Evolutionary conservation across 1,140 invertebrate genomes (phyloP).

Genomic region (Drosophila fuyamai): DNA sequence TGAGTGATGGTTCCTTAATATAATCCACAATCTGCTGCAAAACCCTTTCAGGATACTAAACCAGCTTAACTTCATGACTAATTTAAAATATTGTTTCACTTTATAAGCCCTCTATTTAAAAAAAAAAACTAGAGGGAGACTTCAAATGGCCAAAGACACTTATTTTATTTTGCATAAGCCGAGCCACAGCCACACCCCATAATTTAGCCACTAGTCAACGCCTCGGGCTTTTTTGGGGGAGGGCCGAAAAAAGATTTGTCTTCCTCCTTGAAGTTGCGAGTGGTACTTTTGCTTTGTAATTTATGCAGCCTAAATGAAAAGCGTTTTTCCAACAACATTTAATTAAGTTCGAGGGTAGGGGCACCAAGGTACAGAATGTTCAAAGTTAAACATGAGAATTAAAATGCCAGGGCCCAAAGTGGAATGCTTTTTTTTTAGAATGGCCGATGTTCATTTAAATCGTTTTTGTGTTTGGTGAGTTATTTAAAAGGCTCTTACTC

Average conservation of each 20-base stretch:
- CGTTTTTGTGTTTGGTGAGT: slow-evolving; percentile 29
- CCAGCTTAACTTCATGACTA: slow-evolving; percentile 4
- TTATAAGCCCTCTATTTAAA: slow-evolving; percentile 3
- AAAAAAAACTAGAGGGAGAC: slow-evolving; percentile 1
- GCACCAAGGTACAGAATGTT: slow-evolving; percentile 55
- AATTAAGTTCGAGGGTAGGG: slow-evolving; percentile 62
- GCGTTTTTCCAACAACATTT: slow-evolving; percentile 76
- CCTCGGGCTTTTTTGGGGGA: slow-evolving; percentile 11
- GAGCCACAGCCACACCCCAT: slow-evolving; percentile 39
- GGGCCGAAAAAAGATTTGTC: slow-evolving; percentile 34
- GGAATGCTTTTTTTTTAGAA: slow-evolving; percentile 22
- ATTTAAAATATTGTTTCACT: slow-evolving; percentile 11
- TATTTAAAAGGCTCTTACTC: slow-evolving; percentile 43
- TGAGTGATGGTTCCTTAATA: too few species aligned
- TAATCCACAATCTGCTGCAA: neutral
- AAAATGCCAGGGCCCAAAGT: slow-evolving; percentile 45
- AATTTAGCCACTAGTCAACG: slow-evolving; percentile 62
- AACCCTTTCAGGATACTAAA: neutral
- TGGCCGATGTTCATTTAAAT: slow-evolving; percentile 44
- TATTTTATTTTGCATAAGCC: slow-evolving; percentile 73
- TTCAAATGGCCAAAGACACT: slow-evolving; percentile 50
- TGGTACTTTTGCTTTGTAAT: slow-evolving; percentile 77
- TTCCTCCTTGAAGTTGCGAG: slow-evolving; percentile 46
- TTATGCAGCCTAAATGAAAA: slow-evolving; percentile 76
- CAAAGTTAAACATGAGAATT: slow-evolving; percentile 75